Conservation (phyloP, 2,113 vertebrate genomes). For the Salvator merianae region DNA sequence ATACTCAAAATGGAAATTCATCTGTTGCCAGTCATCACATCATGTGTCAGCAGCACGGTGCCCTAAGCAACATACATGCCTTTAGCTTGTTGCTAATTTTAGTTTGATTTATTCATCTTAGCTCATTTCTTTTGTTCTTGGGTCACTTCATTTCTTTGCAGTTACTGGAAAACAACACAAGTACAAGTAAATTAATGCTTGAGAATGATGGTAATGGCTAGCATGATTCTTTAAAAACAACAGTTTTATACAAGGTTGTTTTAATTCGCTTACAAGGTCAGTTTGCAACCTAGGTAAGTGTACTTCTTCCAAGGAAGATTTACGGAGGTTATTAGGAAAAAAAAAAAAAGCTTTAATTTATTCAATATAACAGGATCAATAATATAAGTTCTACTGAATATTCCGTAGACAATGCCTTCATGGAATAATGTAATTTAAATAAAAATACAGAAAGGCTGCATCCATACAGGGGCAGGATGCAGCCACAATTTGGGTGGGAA, state of each 20-base stretch:
- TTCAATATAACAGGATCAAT: background rate
- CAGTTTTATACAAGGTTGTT: background rate
- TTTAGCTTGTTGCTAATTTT: conserved; percentile 41
- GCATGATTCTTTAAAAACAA: background rate
- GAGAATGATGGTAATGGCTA: background rate
- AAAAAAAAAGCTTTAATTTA: background rate
- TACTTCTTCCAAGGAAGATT: background rate
- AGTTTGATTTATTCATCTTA: background rate
- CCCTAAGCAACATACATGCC: background rate
- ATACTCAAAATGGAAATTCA: background rate
- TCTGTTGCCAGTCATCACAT: conserved; percentile 25
- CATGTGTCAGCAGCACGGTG: background rate
- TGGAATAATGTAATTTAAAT: too few species aligned
- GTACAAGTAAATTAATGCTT: background rate
- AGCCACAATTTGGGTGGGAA: too few species aligned
- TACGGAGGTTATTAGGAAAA: background rate
- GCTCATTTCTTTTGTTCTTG: background rate
- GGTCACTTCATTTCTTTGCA: conserved; percentile 26
- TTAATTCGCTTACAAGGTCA: background rate
- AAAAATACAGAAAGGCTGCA: too few species aligned
- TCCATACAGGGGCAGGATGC: too few species aligned
- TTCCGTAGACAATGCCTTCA: background rate
- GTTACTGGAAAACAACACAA: conserved; percentile 10
- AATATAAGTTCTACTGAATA: background rate
- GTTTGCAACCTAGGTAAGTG: background rate